Evolutionary conservation across 2,888 invertebrate species (phyloP).

Genomic region (Ferdinandea cuprea): DNA sequence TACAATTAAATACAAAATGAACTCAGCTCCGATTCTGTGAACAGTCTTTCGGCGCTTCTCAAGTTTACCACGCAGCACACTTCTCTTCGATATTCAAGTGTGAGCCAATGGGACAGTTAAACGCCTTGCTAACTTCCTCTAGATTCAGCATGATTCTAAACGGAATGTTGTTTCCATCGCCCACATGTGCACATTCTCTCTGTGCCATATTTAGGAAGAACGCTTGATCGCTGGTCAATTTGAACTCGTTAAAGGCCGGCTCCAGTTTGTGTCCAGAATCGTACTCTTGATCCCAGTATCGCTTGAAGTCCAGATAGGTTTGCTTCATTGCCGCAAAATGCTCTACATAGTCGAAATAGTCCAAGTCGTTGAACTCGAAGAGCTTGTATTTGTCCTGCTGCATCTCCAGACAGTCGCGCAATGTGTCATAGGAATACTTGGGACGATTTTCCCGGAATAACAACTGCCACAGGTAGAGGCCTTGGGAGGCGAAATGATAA

Average conservation of each 20-base stretch:
- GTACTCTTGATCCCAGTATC: conserved; percentile 63
- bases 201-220: conserved; percentile 67
- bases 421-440: conserved; percentile 56
- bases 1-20: conserved; percentile 49
- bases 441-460: conserved; percentile 66
- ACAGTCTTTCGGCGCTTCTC: too few relatives aligned
- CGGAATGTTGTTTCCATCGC: conserved; percentile 57
- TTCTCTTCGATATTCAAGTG: conserved; percentile 62
- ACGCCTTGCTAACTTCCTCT: conserved; percentile 64
- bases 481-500: conserved; percentile 67
- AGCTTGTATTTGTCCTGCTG: conserved; percentile 63
- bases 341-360: conserved; percentile 67
- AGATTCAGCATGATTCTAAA: conserved; percentile 64
- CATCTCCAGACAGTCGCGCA: conserved; percentile 57
- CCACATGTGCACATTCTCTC: conserved; percentile 51
- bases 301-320: conserved; percentile 48
- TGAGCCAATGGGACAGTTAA: conserved; percentile 45
- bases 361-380: conserved; percentile 63
- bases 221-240: conserved; percentile 60
- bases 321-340: conserved; percentile 60
- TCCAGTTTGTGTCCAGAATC: conserved; percentile 48
- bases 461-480: conserved; percentile 63
- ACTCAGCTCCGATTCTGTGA: not conserved
- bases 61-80: conserved; percentile 56
- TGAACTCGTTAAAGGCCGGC: conserved; percentile 48